phyloP scores from a whole-genome alignment of 2,797 vertebrate genomes.

The Zalophus californianus region DNA sequence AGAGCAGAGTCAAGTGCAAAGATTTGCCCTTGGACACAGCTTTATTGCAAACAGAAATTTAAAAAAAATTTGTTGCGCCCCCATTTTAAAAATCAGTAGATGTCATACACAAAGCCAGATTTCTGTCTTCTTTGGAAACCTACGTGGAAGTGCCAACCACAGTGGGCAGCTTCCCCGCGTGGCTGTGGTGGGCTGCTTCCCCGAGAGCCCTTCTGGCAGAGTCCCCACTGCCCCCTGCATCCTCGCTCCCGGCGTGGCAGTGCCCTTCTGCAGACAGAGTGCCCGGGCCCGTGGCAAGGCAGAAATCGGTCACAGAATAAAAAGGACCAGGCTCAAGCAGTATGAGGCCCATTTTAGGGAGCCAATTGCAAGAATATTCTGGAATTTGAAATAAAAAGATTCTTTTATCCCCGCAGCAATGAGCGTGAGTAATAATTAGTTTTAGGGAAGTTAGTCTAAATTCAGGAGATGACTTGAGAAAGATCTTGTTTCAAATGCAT shows the following conservation, averaged over 20 bases:
- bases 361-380: not conserved
- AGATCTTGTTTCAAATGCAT: not conserved
- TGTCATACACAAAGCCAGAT: not conserved
- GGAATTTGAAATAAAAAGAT: not conserved
- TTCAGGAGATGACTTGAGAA: not conserved
- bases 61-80: not conserved
- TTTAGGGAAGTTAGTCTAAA: not conserved
- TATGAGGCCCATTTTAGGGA: not conserved
- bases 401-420: not conserved
- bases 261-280: not conserved
- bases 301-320: not conserved
- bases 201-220: not conserved
- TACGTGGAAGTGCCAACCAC: not conserved
- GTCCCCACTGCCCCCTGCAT: too few relatives aligned
- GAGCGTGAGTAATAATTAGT: not conserved
- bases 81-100: not conserved
- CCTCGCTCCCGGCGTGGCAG: not conserved
- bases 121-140: not conserved
- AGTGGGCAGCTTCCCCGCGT: fast-evolving
- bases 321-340: not conserved
- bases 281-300: not conserved
- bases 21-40: not conserved
- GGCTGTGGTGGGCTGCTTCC: not conserved
- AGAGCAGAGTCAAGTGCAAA: not conserved
- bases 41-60: not conserved